These are phyloP conservation scores for Chanos chanos DNA, from an alignment of 2,797 vertebrate species.

Conservation along the genomic window DNA sequence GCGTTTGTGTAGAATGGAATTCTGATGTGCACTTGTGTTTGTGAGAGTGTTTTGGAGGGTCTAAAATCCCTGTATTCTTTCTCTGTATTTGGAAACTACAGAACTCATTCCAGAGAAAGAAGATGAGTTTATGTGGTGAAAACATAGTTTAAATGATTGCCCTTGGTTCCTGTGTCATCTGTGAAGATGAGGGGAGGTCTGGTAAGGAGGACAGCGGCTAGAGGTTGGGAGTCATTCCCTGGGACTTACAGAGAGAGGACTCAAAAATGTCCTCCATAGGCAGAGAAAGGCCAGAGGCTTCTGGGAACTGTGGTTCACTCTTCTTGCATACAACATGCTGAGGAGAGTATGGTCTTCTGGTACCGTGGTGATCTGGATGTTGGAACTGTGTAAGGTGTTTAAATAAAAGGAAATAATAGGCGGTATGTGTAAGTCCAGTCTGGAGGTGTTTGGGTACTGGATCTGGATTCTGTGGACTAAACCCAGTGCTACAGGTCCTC, in stretches of 20 bases:
- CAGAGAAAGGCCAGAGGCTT: background rate
- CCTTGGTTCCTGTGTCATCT: background rate
- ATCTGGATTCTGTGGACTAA: slow-evolving; percentile 1
- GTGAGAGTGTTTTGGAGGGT: background rate
- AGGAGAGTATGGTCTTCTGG: slow-evolving; percentile 6
- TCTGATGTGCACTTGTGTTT: background rate
- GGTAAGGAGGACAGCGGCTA: slow-evolving; percentile 23
- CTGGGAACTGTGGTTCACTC: slow-evolving; percentile 1
- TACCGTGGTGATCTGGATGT: slow-evolving; percentile 1
- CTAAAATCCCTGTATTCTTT: background rate
- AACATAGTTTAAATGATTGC: slow-evolving; percentile 16
- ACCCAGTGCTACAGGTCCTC: slow-evolving; percentile 53
- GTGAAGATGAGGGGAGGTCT: slow-evolving; percentile 4
- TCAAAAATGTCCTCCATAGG: background rate
- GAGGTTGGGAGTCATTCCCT: slow-evolving; percentile 17
- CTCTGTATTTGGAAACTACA: slow-evolving; percentile 6
- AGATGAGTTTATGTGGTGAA: slow-evolving; percentile 12
- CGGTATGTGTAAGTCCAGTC: slow-evolving; percentile 14
- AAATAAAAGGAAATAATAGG: slow-evolving; percentile 10
- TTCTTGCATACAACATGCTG: slow-evolving; percentile 18
- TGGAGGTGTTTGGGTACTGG: slow-evolving; percentile 18
- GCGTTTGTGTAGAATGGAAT: slow-evolving; percentile 15
- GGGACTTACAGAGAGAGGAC: background rate
- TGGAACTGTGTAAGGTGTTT: background rate
- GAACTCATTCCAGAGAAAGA: slow-evolving; percentile 15